A percentile compares a stretch with the other conserved stretches of the same genome.
Evolutionary conservation across 30 jellyfish, hydroid and myxozoan genomes (phyloP).

Genomic region (Aurelia sp.): DNA sequence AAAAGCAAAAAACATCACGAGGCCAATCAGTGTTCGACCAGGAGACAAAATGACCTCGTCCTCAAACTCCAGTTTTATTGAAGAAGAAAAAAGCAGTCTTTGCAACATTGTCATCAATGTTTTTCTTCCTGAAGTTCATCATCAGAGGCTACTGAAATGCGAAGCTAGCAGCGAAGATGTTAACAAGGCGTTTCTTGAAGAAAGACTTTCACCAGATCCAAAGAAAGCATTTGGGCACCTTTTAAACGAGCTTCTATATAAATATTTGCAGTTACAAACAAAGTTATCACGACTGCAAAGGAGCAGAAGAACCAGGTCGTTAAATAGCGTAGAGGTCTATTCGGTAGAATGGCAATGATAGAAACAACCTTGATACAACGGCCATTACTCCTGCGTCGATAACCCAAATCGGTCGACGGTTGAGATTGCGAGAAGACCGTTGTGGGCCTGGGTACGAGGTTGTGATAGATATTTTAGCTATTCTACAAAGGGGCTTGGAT

Average conservation of each 20-base stretch:
- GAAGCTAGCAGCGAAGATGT: not conserved
- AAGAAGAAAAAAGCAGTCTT: constrained; percentile 7
- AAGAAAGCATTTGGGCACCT: not conserved
- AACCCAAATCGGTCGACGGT: no score
- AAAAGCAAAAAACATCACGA: constrained; percentile 15
- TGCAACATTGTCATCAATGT: constrained; percentile 9
- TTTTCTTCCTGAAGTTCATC: not conserved
- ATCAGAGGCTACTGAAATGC: constrained; percentile 1
- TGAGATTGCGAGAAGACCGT: no score
- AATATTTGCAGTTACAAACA: not conserved
- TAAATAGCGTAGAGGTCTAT: not conserved
- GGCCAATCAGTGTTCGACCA: constrained; percentile 9
- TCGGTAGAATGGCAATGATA: constrained; percentile 17
- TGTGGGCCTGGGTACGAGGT: no score
- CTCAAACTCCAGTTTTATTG: constrained; percentile 12
- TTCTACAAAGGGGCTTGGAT: no score
- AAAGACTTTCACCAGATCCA: not conserved
- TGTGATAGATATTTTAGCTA: no score
- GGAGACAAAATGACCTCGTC: not conserved
- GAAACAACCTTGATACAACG: no score
- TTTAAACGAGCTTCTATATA: not conserved
- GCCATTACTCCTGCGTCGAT: no score
- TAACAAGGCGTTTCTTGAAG: constrained; percentile 8
- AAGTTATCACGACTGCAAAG: constrained; percentile 1
- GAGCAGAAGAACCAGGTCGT: constrained; percentile 18